Evolutionary conservation across 1,140 invertebrate genomes (phyloP).

Genomic region (Nephila pilipes): DNA sequence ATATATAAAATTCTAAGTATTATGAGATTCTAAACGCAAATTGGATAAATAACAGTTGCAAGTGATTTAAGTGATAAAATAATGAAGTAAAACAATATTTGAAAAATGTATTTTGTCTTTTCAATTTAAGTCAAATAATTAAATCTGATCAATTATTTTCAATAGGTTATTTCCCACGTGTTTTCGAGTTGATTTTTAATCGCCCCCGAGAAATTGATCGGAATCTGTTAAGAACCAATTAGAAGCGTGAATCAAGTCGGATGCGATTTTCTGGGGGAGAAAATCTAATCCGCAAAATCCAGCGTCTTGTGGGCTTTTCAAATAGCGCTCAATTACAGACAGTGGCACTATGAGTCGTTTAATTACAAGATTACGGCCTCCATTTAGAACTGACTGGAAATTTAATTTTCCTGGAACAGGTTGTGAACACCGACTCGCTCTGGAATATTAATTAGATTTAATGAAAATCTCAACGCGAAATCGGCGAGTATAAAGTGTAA

Average conservation of each 20-base stretch:
- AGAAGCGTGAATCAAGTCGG: not conserved
- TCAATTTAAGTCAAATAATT: too few species aligned
- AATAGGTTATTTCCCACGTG: not conserved
- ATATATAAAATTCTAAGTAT: too few species aligned
- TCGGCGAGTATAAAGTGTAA: not conserved
- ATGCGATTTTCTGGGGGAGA: not conserved
- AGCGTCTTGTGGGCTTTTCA: not conserved
- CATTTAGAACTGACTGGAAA: not conserved
- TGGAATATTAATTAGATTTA: slow-evolving; percentile 12
- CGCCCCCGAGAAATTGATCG: not conserved
- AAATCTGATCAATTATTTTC: too few species aligned
- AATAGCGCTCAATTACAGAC: not conserved
- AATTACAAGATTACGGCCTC: not conserved
- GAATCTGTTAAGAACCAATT: not conserved
- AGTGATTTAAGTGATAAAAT: too few species aligned
- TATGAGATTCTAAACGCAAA: too few species aligned
- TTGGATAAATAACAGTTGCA: too few species aligned
- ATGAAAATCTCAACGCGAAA: not conserved
- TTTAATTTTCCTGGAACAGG: not conserved
- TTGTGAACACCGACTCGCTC: not conserved
- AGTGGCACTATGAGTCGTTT: not conserved
- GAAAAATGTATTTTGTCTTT: too few species aligned
- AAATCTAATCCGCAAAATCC: not conserved
- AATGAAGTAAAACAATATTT: too few species aligned
- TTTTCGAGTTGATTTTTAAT: not conserved